Percentiles rank a stretch among this genome's conserved stretches.
phyloP scores from a whole-genome alignment of 2,797 vertebrate species.

The Tenualosa ilisha region DNA sequence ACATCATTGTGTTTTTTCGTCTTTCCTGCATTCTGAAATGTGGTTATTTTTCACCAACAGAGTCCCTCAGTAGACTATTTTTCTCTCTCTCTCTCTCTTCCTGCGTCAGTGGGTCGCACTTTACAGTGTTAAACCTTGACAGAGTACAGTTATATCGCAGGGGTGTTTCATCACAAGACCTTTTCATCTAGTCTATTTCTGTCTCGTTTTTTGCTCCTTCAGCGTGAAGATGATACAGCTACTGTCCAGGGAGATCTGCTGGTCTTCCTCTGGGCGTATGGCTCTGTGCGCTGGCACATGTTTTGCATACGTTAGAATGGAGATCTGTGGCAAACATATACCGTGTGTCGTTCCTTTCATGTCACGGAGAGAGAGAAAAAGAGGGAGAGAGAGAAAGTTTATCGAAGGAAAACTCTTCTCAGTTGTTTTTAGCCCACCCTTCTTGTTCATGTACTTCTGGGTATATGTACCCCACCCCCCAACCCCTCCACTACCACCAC shows the following conservation, averaged over 20 bases:
- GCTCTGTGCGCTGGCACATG: neutral
- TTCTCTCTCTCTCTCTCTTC: neutral
- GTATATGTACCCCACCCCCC: neutral
- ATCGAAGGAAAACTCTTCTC: neutral
- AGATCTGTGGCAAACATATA: neutral
- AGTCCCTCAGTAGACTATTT: neutral
- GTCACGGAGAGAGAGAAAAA: neutral
- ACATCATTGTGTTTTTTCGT: neutral
- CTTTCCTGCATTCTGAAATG: neutral
- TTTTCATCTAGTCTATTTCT: neutral
- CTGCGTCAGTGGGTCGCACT: neutral
- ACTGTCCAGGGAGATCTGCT: neutral
- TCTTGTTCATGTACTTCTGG: neutral
- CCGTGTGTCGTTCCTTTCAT: neutral
- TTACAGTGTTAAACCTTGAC: neutral
- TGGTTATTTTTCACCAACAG: neutral
- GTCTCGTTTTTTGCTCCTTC: neutral
- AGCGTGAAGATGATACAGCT: neutral
- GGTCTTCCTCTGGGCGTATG: neutral
- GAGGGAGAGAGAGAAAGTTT: neutral
- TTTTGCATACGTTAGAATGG: conserved; percentile 4
- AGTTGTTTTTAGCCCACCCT: neutral
- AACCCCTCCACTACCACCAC: no score
- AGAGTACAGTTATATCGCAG: neutral
- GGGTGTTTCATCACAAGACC: neutral